A percentile compares a stretch with the other conserved stretches of the same genome.
Conservation (phyloP, 2,797 vertebrate species). For the Ptychadena robeensis region DNA sequence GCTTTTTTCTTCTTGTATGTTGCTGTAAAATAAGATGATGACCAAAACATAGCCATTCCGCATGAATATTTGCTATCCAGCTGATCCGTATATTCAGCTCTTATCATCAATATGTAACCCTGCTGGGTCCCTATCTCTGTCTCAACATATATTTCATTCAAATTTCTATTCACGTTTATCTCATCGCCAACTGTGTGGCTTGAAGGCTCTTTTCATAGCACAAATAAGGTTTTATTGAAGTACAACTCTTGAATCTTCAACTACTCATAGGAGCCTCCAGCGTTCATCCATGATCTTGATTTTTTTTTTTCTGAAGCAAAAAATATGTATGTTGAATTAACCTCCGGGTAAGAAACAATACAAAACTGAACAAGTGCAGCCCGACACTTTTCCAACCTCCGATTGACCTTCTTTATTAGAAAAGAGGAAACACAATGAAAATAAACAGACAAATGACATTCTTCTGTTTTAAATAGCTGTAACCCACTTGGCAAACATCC, state of each 20-base stretch:
- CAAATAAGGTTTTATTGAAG: slow-evolving; percentile 44
- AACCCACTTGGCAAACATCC: slow-evolving; percentile 33
- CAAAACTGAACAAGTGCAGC: slow-evolving; percentile 8
- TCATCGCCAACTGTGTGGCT: slow-evolving; percentile 37
- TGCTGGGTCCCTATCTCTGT: slow-evolving; percentile 3
- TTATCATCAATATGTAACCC: slow-evolving; percentile 44
- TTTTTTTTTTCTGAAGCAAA: slow-evolving; percentile 13
- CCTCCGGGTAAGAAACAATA: slow-evolving; percentile 46
- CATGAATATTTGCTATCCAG: slow-evolving; percentile 11
- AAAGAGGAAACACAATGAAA: slow-evolving; percentile 32
- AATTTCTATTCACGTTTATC: slow-evolving; percentile 48
- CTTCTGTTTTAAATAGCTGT: slow-evolving; percentile 20
- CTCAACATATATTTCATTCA: slow-evolving; percentile 24
- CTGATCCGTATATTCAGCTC: slow-evolving; percentile 29
- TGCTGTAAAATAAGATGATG: slow-evolving; percentile 13
- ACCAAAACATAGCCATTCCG: slow-evolving; percentile 18
- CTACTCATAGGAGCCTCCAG: slow-evolving; percentile 29
- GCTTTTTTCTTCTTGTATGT: background rate
- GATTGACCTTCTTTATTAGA: slow-evolving; percentile 40
- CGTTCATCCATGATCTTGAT: slow-evolving; percentile 18
- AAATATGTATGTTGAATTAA: slow-evolving; percentile 44
- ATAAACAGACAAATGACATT: slow-evolving; percentile 46
- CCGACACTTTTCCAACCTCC: slow-evolving; percentile 20
- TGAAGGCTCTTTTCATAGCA: slow-evolving; percentile 38
- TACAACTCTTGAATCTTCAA: slow-evolving; percentile 22